Evolutionary conservation across 2,797 vertebrate genomes (phyloP).

Genomic region (Morelia viridis): DNA sequence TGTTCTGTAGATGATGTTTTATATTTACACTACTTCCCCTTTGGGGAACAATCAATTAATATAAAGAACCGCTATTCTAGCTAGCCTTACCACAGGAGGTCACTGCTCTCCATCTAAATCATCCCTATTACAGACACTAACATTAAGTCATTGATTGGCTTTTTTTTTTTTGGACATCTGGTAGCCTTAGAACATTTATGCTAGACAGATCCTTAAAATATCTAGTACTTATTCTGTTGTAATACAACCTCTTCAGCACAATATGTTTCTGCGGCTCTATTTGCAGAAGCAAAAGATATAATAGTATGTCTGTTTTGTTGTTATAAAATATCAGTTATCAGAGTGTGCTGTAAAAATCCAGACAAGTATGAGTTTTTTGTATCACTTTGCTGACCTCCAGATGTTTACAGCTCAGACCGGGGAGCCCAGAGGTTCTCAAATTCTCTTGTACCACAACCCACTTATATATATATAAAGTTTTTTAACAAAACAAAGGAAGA

Average conservation of each 20-base stretch:
- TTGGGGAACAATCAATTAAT: not conserved
- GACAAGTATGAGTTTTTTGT: not conserved
- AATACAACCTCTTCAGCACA: not conserved
- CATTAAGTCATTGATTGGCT: not conserved
- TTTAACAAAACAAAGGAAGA: no score
- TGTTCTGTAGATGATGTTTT: not conserved
- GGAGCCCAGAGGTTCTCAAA: not conserved
- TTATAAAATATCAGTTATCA: not conserved
- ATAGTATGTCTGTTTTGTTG: not conserved
- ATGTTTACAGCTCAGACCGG: not conserved
- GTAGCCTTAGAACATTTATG: not conserved
- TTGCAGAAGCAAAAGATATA: not conserved
- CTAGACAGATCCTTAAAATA: not conserved
- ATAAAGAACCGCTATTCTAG: not conserved
- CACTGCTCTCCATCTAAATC: not conserved
- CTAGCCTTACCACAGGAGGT: not conserved
- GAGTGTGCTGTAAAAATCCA: not conserved
- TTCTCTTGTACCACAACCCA: not conserved
- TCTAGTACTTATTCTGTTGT: not conserved
- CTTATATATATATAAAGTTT: no score
- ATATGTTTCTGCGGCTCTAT: not conserved
- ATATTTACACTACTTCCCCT: not conserved
- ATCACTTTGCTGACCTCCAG: not conserved
- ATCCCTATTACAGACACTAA: not conserved
- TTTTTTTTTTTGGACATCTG: not conserved